Evolutionary conservation across 2,797 vertebrate species (phyloP).

Genomic region (Alectoris magna): DNA sequence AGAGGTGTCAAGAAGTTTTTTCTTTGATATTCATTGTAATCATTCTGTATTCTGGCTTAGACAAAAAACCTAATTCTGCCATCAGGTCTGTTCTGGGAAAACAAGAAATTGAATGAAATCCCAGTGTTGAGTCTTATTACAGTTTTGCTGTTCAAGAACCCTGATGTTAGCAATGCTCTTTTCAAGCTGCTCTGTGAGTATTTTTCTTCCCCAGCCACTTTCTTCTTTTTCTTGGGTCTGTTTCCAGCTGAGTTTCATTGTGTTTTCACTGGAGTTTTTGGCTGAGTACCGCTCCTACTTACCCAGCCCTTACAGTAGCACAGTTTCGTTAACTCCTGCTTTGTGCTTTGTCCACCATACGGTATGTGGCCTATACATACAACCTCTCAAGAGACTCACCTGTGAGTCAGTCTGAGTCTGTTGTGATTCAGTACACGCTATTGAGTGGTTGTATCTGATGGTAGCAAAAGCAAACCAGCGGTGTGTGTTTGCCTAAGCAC

Average conservation of each 20-base stretch:
- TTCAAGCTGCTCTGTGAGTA: background rate
- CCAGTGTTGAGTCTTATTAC: background rate
- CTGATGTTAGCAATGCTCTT: background rate
- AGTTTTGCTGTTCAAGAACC: background rate
- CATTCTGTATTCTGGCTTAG: background rate
- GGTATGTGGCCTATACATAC: rapidly evolving
- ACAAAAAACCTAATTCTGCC: background rate
- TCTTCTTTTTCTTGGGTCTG: background rate
- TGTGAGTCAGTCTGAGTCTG: background rate
- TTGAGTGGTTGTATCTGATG: background rate
- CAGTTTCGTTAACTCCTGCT: background rate
- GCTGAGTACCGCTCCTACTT: background rate
- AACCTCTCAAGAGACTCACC: background rate
- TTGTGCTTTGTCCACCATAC: background rate
- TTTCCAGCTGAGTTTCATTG: conserved; percentile 23
- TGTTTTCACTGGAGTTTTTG: background rate
- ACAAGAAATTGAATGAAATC: background rate
- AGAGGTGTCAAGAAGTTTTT: background rate
- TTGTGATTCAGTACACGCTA: background rate
- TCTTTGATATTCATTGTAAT: background rate
- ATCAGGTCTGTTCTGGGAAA: conserved; percentile 2
- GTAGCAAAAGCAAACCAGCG: background rate
- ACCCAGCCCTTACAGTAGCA: background rate
- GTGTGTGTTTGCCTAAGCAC: background rate
- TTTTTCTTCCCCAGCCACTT: background rate